A percentile compares a stretch with the other conserved stretches of the same genome.
These are phyloP conservation scores for Megaceryle maxima DNA, from an alignment of 2,113 vertebrate species.

Conservation along the genomic window DNA sequence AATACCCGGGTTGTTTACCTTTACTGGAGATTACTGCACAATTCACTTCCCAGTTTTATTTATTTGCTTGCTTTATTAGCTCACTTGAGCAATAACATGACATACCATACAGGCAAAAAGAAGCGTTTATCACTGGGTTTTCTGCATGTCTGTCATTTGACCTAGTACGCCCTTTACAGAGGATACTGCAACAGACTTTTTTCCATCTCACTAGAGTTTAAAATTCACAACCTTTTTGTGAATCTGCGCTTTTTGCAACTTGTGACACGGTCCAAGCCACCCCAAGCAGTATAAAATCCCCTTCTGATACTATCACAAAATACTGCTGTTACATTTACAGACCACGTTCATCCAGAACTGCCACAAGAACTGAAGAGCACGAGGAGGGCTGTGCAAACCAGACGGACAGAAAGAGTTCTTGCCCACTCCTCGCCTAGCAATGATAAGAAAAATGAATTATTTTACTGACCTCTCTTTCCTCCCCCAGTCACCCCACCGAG, in stretches of 20 bases:
- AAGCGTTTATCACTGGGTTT: background rate
- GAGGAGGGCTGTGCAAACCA: background rate
- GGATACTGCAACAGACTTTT: background rate
- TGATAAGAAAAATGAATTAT: rapidly evolving
- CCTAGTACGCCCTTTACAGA: background rate
- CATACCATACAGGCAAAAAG: background rate
- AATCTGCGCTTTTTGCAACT: background rate
- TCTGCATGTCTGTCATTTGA: background rate
- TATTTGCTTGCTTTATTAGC: background rate
- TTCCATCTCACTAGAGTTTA: background rate
- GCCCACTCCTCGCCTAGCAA: background rate
- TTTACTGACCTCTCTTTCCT: background rate
- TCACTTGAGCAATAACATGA: background rate
- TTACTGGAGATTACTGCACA: background rate
- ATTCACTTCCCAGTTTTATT: background rate
- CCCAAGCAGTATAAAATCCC: background rate
- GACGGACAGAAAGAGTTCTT: rapidly evolving
- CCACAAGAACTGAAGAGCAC: background rate
- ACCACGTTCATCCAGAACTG: background rate
- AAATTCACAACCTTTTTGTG: background rate
- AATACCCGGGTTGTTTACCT: background rate
- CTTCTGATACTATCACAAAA: background rate
- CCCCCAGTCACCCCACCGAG: rapidly evolving
- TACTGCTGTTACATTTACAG: rapidly evolving
- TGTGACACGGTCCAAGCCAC: rapidly evolving